Evolutionary conservation across 2,888 invertebrate genomes (phyloP), one percentile per base, ranked within the genome.

Genomic region (Scaptomyza cyrtandrae): DNA sequence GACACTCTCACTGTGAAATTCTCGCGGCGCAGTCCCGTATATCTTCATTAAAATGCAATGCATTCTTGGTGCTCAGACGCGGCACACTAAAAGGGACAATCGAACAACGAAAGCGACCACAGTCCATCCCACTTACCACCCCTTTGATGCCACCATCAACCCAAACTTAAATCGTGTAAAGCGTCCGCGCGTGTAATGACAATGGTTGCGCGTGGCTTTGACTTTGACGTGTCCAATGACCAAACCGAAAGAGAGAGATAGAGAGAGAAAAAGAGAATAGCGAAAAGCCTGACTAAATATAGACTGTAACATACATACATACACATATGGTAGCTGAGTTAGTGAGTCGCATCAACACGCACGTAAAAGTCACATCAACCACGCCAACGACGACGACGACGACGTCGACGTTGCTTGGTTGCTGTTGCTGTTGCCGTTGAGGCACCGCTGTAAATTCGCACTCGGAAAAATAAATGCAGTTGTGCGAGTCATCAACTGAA

Each of bases 1-100:
- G 69, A 62, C 82, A 71, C 67, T 57, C 65, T 56, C 69, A 60
- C 73, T 43, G 59, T 16, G 58, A 62, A 49, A 14, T n/a, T 14
- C 11, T 48, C 31, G 48, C 16, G 16, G 53, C 63, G 71, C 61
- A 31, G 48, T 45, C 59, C 56, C 68, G 77, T 88, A 75, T 69
- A 80, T 86, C 88, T 84, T 88, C 88, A 84, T 84, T 84, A 84
- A 88, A 88, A 88, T 88, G 80, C 88, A 83, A 76, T 86, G 86
- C 80, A 75, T 74, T 72, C 77, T 71, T 74, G 67, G 58, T 19
- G 43, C 68, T 58, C 70, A 61, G 75, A 54, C 62, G 45, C 48
- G 44, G 6, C 29, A 7, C n/a, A 62, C 33, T 56, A 56, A 57
- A 59, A 31, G 43, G 53, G 43, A 35, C 78, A 78, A 74, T 71